phyloP scores from a whole-genome alignment of 2,113 vertebrate species.

The Gallinago media region DNA sequence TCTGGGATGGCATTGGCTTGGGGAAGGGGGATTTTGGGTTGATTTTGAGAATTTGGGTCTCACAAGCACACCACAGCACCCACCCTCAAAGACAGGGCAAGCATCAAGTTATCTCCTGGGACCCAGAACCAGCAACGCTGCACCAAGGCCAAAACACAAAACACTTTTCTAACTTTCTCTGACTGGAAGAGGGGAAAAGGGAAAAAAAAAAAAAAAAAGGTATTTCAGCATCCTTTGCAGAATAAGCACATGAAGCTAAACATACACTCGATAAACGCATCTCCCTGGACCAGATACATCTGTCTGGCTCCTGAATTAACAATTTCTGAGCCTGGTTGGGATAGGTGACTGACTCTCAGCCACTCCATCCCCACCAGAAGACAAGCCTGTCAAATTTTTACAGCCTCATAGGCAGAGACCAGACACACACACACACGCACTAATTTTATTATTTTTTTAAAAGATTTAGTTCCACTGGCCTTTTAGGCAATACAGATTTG shows the following conservation, averaged over 20 bases:
- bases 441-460: no score
- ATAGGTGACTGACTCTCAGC: neutral
- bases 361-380: neutral
- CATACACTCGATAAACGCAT: neutral
- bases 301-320: neutral
- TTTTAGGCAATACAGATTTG: no score
- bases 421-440: neutral
- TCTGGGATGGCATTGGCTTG: neutral
- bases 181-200: neutral
- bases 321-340: neutral
- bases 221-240: neutral
- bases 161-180: neutral
- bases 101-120: neutral
- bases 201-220: no score
- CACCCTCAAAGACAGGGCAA: neutral
- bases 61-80: fast-evolving
- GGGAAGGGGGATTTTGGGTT: neutral
- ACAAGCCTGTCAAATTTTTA: neutral
- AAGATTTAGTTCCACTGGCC: no score
- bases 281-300: neutral
- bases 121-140: neutral
- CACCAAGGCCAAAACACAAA: neutral
- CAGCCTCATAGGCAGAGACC: neutral
- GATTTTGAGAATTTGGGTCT: neutral
- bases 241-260: neutral